Evolutionary conservation across 2,888 invertebrate genomes (phyloP), one percentile per base, ranked within the genome.

Genomic region (Autographa gamma): DNA sequence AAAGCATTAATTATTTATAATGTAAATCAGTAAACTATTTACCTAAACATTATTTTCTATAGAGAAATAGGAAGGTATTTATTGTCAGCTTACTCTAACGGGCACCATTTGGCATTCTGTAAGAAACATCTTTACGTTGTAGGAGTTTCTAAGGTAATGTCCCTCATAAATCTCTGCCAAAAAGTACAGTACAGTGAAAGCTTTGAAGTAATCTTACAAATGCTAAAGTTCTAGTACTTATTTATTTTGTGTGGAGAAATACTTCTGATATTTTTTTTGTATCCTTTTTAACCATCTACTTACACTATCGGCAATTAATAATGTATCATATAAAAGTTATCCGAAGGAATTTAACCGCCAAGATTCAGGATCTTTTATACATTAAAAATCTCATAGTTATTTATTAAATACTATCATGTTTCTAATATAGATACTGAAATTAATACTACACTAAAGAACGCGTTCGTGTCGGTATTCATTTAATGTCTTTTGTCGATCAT

Each of bases 121-220:
- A n/a, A 48, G 48, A 13, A n/a, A 48, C 48, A 48, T 48, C 16
- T 43, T 43, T n/a, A 48, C 6, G 48, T 48, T 48, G n/a, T 16
- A 48, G n/a, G 48, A 48, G 48, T 48, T 48, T 48, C n/a, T n/a
- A 48, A 48, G 48, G 48, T 48, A 48, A 48, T 48, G 48, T 7
- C 48, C 8, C 6, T 7, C 48, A 48, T 48, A 48, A 48, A 48
- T 48, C 48, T n/a, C 16, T 5, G n/a, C n/a, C 8, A n/a, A 48
- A 48, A 48, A 48, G 48, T n/a, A 48, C 48, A n/a, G n/a, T 48
- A n/a, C 48, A 48, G n/a, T 16, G 16, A 48, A 48, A 48, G 48
- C n/a, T 48, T 43, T 43, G 34, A 8, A 11, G 48, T 48, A n/a
- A 48, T 48, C 6, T n/a, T 48, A 48, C 48, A 48, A 48, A 48